phyloP scores from a whole-genome alignment of 2,113 vertebrate genomes.

The Phrynosoma blainvillii region DNA sequence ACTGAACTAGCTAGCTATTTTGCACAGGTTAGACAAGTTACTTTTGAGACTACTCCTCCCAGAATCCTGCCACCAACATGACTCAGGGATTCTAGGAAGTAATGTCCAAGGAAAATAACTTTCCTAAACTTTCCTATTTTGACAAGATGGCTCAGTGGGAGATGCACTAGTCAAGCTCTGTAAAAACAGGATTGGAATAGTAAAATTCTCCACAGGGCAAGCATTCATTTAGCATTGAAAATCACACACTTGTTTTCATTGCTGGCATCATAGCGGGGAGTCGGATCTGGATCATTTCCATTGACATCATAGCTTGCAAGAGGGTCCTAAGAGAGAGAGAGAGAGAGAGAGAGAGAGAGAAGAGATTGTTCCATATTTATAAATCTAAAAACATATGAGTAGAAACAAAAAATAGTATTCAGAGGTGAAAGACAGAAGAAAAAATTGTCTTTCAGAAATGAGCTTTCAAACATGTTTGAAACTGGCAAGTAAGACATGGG shows the following conservation, averaged over 20 bases:
- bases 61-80: too few relatives aligned
- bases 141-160: too few relatives aligned
- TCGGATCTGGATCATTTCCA: constrained; percentile 89
- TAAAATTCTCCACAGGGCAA: neutral
- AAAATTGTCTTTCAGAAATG: too few relatives aligned
- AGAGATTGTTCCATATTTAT: constrained; percentile 18
- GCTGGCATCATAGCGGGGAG: constrained; percentile 88
- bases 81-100: too few relatives aligned
- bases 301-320: constrained; percentile 93
- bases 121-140: neutral
- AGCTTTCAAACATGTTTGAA: neutral
- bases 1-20: too few relatives aligned
- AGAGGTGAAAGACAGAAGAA: neutral
- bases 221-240: neutral
- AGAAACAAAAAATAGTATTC: neutral
- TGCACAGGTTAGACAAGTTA: too few relatives aligned
- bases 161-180: neutral
- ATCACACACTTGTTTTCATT: constrained; percentile 90
- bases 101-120: too few relatives aligned
- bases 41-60: too few relatives aligned
- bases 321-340: constrained; percentile 82
- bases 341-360: constrained; percentile 26
- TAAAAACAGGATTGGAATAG: neutral
- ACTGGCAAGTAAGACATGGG: neutral
- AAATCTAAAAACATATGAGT: too few relatives aligned